Percentiles rank a stretch among this genome's conserved stretches.
Evolutionary conservation across 2,888 invertebrate species (phyloP).

Genomic region (Sphaerophoria taeniata): DNA sequence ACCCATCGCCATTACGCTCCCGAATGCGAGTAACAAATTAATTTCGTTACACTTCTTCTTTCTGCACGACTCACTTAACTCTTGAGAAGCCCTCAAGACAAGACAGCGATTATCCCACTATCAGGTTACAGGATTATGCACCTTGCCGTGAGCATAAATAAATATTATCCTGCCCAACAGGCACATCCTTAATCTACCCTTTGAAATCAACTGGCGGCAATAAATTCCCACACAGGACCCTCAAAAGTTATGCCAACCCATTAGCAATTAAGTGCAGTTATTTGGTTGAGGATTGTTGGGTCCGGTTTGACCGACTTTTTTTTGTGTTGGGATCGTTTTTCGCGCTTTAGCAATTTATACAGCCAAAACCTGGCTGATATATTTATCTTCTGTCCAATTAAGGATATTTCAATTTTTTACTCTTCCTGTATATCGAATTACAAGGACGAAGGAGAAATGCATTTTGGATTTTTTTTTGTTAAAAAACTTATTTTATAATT

Average conservation of each 20-base stretch:
- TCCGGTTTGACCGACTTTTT: background rate
- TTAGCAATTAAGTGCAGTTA: slow-evolving; percentile 34
- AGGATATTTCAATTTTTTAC: slow-evolving; percentile 14
- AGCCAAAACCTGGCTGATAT: slow-evolving; percentile 7
- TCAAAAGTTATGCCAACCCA: background rate
- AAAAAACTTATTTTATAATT: slow-evolving; percentile 45
- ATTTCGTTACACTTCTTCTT: slow-evolving; percentile 51
- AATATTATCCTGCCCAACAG: slow-evolving; percentile 37
- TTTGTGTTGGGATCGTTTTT: background rate
- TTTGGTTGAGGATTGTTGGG: slow-evolving; percentile 43
- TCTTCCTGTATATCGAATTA: background rate
- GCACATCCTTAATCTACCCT: slow-evolving; percentile 60
- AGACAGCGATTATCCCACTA: slow-evolving; percentile 51
- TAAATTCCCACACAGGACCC: slow-evolving; percentile 46
- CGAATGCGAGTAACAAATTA: slow-evolving; percentile 32
- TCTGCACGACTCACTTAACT: slow-evolving; percentile 53
- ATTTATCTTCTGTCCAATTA: slow-evolving; percentile 30
- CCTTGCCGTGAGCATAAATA: slow-evolving; percentile 56
- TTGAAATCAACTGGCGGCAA: slow-evolving; percentile 27
- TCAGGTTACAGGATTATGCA: slow-evolving; percentile 37
- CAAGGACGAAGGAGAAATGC: background rate
- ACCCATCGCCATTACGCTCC: slow-evolving; percentile 14
- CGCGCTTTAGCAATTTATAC: slow-evolving; percentile 7
- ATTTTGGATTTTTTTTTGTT: slow-evolving; percentile 39
- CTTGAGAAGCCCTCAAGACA: background rate